These are phyloP conservation scores for Tetranychus truncatus DNA, from an alignment of 2,888 invertebrate species.

Conservation along the genomic window DNA sequence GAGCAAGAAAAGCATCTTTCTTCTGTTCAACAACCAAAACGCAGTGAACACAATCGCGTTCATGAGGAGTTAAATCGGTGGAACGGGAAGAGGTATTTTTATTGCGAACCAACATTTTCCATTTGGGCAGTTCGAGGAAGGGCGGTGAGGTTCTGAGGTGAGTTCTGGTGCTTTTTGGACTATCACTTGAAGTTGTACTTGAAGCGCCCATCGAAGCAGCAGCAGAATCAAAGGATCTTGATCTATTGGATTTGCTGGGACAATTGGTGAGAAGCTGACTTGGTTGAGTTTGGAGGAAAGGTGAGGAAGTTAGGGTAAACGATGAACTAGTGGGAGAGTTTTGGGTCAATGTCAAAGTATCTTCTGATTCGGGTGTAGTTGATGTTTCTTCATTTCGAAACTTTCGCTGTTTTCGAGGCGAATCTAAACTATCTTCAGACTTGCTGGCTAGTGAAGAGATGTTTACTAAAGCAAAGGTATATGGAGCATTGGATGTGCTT, in stretches of 20 bases:
- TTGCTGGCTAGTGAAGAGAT: too few relatives aligned
- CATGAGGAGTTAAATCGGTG: neutral
- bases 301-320: neutral
- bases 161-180: neutral
- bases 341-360: neutral
- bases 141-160: neutral
- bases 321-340: neutral
- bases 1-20: neutral
- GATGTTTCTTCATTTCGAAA: neutral
- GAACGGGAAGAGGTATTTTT: constrained; percentile 9
- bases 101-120: constrained; percentile 19
- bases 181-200: neutral
- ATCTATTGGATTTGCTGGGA: neutral
- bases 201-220: neutral
- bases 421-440: neutral
- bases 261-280: neutral
- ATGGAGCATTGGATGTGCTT: too few relatives aligned
- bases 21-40: neutral
- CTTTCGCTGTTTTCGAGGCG: neutral
- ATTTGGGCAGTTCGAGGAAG: constrained; percentile 21
- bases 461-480: too few relatives aligned
- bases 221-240: constrained; percentile 9
- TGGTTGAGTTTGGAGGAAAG: neutral
- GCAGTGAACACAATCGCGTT: neutral
- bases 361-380: neutral